Base-by-base conservation (phyloP, 2,797 vertebrate genomes). In the Phrynocephalus guinanensis region DNA sequence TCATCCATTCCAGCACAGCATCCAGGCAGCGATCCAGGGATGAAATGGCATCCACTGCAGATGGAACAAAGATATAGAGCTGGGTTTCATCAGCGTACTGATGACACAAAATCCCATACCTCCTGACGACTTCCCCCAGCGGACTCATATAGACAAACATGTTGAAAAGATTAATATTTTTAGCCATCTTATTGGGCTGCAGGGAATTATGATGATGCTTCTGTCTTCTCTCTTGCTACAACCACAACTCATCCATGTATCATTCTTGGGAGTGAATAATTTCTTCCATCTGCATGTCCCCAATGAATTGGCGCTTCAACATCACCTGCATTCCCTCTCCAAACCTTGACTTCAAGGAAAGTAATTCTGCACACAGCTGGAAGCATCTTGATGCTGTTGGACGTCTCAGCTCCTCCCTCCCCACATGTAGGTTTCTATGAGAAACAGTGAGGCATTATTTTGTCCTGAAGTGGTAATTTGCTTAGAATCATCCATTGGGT, bases 191-290 rank as follows among this genome's bases (percentile, higher is more conserved):
- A n/a, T 33, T 71, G 24, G 26, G 24, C 33, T 75, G 30, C 7
- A 63, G 52, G 30, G 26, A 84, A 15, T 26, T 84, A 5, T 75
- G n/a, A 38, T 26, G 70, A 22, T 56, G 72, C 0, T 82, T 63
- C 7, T 0, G 0, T 0, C 0, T 68, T 3, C 87, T 16, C 79
- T 84, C 33, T 84, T 50, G 56, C 33, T 20, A 66, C 28, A 13
- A 76, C 33, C 24, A 33, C 44, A 52, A 76, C 50, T 63, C 24
- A 84, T 44, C 16, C 60, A 13, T 44, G 24, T 76, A 16, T 30
- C 33, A 67, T 30, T 33, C 11, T 67, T 50, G 15, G 63, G 6
- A 63, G 30, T 26, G 30, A 48, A 63, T 48, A 26, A 75, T 38
- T 33, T 84, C 24, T 84, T 76, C 24, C 73, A 33, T 63, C 56